A percentile compares a stretch with the other conserved stretches of the same genome.
Evolutionary conservation across 2,797 vertebrate species (phyloP).

Genomic region (Silurus lanzhouensis): DNA sequence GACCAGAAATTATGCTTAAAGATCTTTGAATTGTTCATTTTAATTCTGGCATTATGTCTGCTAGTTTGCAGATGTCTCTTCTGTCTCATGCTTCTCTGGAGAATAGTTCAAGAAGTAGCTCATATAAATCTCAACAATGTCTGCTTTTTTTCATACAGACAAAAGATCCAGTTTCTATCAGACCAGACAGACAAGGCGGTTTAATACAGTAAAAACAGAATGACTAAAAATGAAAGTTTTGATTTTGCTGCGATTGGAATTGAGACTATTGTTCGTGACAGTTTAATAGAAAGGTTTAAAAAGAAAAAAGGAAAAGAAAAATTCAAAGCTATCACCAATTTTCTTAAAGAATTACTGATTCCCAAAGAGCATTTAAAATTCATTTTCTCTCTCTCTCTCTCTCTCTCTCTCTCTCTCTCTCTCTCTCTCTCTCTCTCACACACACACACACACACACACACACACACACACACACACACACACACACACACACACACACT

Average conservation of each 20-base stretch:
- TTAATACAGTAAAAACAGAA: slow-evolving; percentile 19
- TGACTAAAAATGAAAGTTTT: not conserved
- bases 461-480: no score
- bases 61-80: slow-evolving; percentile 35
- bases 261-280: not conserved
- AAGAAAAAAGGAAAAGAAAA: not conserved
- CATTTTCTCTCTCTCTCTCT: no score
- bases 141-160: slow-evolving; percentile 18
- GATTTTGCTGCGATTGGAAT: not conserved
- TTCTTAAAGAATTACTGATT: no score
- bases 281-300: not conserved
- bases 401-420: no score
- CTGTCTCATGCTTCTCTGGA: slow-evolving; percentile 27
- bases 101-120: slow-evolving; percentile 15
- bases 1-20: slow-evolving; percentile 42
- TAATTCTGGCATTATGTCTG: slow-evolving; percentile 37
- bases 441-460: no score
- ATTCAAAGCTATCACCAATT: no score
- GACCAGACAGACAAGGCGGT: not conserved
- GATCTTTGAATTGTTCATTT: slow-evolving; percentile 37
- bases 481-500: no score
- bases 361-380: no score
- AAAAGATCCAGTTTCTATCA: slow-evolving; percentile 8
- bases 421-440: no score
- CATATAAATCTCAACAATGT: slow-evolving; percentile 32